These are phyloP conservation scores for Rissa tridactyla DNA, from an alignment of 2,113 vertebrate species.

Conservation along the genomic window DNA sequence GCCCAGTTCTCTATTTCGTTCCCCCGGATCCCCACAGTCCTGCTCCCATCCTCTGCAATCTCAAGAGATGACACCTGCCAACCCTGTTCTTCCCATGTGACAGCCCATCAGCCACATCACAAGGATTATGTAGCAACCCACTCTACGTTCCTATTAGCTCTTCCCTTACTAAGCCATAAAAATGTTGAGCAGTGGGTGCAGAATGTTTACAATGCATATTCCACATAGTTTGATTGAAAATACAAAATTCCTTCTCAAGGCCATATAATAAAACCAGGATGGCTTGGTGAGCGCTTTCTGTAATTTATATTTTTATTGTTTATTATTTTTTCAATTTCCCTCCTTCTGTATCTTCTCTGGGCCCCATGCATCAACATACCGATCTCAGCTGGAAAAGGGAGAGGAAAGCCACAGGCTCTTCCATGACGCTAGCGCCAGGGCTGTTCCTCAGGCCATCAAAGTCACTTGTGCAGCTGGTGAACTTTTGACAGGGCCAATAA, in stretches of 20 bases:
- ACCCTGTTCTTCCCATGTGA: neutral
- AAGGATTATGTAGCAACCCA: neutral
- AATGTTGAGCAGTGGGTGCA: conserved; percentile 31
- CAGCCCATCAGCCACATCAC: neutral
- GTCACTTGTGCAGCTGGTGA: conserved; percentile 68
- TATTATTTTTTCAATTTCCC: conserved; percentile 72
- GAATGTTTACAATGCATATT: conserved; percentile 52
- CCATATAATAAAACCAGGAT: conserved; percentile 72
- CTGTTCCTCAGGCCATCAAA: conserved; percentile 58
- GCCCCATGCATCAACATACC: conserved; percentile 68
- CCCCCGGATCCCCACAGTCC: neutral
- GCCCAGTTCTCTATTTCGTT: neutral
- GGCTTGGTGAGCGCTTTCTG: conserved; percentile 62
- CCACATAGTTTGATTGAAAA: conserved; percentile 69
- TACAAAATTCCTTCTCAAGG: conserved; percentile 69
- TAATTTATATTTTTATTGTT: conserved; percentile 73
- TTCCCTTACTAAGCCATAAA: conserved; percentile 3
- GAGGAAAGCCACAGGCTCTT: conserved; percentile 65
- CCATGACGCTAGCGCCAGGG: conserved; percentile 44
- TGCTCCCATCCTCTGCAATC: neutral
- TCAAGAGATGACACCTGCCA: neutral
- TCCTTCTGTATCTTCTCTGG: conserved; percentile 69
- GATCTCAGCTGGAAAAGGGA: conserved; percentile 72
- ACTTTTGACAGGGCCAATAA: conserved; percentile 54
- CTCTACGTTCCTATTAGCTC: neutral